phyloP scores from a whole-genome alignment of 2,888 invertebrate species.

The Oegoconia quadripuncta region DNA sequence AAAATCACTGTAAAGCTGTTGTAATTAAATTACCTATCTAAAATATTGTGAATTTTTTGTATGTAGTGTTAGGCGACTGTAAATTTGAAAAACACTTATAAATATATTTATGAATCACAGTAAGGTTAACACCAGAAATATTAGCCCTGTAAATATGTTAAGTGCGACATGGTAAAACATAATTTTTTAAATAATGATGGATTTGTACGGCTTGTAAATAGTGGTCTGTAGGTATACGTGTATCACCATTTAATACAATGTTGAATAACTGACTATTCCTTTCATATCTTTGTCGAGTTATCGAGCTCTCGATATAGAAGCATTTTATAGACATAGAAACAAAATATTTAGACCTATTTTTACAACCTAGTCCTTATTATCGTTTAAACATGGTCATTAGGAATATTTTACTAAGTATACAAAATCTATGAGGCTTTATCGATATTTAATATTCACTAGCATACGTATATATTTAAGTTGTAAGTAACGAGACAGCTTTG shows the following conservation, averaged over 20 bases:
- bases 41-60: constrained; percentile 52
- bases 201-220: constrained; percentile 69
- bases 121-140: constrained; percentile 77
- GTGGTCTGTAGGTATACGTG: constrained; percentile 36
- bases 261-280: constrained; percentile 29
- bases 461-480: too few relatives aligned
- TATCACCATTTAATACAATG: constrained; percentile 29
- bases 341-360: constrained; percentile 61
- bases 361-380: constrained; percentile 73
- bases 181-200: constrained; percentile 56
- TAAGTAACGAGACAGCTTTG: not conserved
- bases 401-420: constrained; percentile 57
- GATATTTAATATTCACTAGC: not conserved
- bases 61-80: constrained; percentile 70
- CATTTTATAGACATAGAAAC: constrained; percentile 42
- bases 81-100: constrained; percentile 66
- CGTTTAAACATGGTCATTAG: constrained; percentile 63
- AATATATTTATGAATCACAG: constrained; percentile 77
- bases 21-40: constrained; percentile 58
- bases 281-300: constrained; percentile 22
- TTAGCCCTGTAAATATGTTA: constrained; percentile 74
- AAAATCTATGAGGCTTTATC: constrained; percentile 35
- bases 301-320: constrained; percentile 30
- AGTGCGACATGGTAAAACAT: constrained; percentile 56
- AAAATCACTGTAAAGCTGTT: constrained; percentile 44